phyloP scores from a whole-genome alignment of 2,797 vertebrate species.

The Vespertilio murinus region DNA sequence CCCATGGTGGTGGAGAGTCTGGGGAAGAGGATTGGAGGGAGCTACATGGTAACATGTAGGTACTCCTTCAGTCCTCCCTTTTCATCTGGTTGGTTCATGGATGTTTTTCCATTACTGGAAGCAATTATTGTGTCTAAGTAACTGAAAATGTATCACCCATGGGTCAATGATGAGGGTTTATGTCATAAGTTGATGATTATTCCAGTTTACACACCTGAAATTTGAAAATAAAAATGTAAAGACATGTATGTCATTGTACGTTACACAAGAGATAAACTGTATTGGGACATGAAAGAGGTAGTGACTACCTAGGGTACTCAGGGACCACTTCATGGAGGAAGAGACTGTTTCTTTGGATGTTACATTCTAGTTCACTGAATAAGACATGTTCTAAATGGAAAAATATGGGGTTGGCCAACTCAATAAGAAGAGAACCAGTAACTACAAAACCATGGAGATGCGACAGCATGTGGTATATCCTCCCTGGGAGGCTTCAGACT shows the following conservation, averaged over 20 bases:
- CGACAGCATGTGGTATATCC: background rate
- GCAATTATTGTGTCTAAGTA: background rate
- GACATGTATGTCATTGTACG: background rate
- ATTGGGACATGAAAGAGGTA: background rate
- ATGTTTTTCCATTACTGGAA: background rate
- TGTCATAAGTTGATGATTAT: background rate
- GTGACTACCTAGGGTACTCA: background rate
- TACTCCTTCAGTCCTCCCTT: background rate
- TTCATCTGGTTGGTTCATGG: background rate
- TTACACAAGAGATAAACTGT: background rate
- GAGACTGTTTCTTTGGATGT: background rate
- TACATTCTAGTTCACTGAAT: background rate
- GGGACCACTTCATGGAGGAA: background rate
- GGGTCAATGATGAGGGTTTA: background rate
- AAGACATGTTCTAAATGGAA: background rate
- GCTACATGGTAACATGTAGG: fast-evolving
- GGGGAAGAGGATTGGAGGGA: background rate
- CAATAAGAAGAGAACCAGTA: background rate
- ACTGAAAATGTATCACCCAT: background rate
- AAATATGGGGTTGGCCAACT: background rate
- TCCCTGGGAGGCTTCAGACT: background rate
- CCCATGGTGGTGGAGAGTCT: background rate
- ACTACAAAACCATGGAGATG: background rate
- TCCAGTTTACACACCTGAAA: background rate
- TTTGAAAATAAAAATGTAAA: background rate